phyloP scores from a whole-genome alignment of 2,888 invertebrate species.

The Thymelicus lineola region DNA sequence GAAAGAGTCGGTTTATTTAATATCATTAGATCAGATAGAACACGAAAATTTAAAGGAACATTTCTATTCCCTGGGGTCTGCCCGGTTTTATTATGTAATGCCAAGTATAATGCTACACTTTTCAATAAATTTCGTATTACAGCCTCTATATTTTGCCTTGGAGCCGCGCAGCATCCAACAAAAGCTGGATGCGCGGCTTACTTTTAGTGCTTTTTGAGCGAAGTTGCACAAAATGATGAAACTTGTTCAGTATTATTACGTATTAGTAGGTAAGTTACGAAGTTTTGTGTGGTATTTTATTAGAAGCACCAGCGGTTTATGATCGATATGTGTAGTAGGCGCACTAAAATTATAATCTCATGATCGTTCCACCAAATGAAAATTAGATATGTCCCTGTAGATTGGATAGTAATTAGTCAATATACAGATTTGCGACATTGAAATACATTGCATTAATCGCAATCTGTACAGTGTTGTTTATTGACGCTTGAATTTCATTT shows the following conservation, averaged over 20 bases:
- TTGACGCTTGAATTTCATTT: too few relatives aligned
- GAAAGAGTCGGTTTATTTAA: background rate
- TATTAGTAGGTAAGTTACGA: background rate
- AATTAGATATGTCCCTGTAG: too few relatives aligned
- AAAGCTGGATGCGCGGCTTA: conserved; percentile 23
- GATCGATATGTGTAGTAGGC: too few relatives aligned
- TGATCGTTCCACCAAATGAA: too few relatives aligned
- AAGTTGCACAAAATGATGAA: conserved; percentile 25
- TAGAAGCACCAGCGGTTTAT: background rate
- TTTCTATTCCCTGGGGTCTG: background rate
- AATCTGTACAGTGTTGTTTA: too few relatives aligned
- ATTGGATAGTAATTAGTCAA: too few relatives aligned
- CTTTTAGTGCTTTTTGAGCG: conserved; percentile 20
- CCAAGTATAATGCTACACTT: conserved; percentile 16
- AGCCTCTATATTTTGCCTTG: conserved; percentile 17
- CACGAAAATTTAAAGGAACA: conserved; percentile 4
- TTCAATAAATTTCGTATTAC: conserved; percentile 33
- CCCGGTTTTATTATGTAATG: conserved; percentile 18
- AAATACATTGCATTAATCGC: too few relatives aligned
- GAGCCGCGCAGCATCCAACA: conserved; percentile 19
- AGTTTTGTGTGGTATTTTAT: conserved; percentile 3
- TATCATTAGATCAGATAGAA: conserved; percentile 11
- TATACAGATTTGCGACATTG: too few relatives aligned
- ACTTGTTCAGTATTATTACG: conserved; percentile 10
- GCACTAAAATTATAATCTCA: too few relatives aligned